A percentile compares a stretch with the other conserved stretches of the same genome.
Evolutionary conservation across 2,797 vertebrate species (phyloP).

Genomic region (Liparis tanakae): DNA sequence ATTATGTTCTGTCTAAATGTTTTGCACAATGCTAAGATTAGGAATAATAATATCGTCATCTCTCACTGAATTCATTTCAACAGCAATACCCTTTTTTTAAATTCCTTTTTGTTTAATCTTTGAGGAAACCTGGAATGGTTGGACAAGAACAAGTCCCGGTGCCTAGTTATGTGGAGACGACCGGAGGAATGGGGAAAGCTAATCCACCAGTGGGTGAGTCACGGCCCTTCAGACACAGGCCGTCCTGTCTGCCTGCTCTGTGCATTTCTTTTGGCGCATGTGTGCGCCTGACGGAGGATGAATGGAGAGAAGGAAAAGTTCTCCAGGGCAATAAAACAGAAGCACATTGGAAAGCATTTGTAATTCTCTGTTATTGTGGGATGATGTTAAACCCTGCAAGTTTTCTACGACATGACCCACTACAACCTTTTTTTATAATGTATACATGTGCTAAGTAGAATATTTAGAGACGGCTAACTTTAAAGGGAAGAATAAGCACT

Average conservation of each 20-base stretch:
- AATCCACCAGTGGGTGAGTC: slow-evolving; percentile 97
- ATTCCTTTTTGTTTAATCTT: slow-evolving; percentile 12
- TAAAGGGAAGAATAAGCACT: not conserved
- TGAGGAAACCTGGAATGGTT: slow-evolving; percentile 97
- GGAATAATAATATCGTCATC: not conserved
- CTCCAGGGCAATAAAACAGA: slow-evolving; percentile 1
- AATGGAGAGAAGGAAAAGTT: slow-evolving; percentile 24
- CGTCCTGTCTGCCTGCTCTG: not conserved
- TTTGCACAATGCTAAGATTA: not conserved
- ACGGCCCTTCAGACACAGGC: not conserved
- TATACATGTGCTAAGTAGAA: not conserved
- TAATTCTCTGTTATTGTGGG: not conserved
- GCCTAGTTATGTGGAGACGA: slow-evolving; percentile 97
- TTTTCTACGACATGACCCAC: not conserved
- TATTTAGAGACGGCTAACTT: not conserved
- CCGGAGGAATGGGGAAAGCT: slow-evolving; percentile 98
- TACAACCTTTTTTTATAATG: not conserved
- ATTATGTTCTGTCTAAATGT: not conserved
- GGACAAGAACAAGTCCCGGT: slow-evolving; percentile 97
- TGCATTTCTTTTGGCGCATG: not conserved
- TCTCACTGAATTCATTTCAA: not conserved
- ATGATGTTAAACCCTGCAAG: not conserved
- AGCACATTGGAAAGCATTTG: not conserved
- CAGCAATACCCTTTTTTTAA: not conserved
- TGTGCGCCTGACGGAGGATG: not conserved